These are phyloP conservation scores for Nephrotoma flavescens DNA, from an alignment of 2,888 invertebrate genomes.

Conservation along the genomic window DNA sequence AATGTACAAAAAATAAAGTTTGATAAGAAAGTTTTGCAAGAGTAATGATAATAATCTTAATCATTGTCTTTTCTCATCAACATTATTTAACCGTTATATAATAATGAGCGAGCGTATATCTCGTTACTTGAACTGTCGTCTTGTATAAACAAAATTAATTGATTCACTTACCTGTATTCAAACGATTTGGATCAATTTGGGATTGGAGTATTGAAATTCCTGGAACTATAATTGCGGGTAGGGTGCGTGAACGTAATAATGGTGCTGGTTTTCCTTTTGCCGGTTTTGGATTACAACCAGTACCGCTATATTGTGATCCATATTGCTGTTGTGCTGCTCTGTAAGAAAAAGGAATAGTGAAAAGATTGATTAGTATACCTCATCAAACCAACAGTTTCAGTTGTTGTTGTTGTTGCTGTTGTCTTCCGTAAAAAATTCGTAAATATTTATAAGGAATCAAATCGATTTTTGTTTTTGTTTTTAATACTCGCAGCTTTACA, in stretches of 20 bases:
- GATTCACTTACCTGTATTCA: constrained; percentile 33
- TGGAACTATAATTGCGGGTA: constrained; percentile 78
- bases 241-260: constrained; percentile 65
- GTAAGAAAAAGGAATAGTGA: constrained; percentile 11
- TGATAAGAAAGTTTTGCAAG: not conserved
- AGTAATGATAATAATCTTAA: not conserved
- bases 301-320: constrained; percentile 36
- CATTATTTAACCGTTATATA: not conserved
- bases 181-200: constrained; percentile 54
- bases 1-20: not conserved
- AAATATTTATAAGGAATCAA: no score
- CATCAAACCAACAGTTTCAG: no score
- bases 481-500: no score
- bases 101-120: not conserved
- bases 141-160: not conserved
- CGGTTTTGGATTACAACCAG: constrained; percentile 24
- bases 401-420: no score
- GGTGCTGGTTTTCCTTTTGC: constrained; percentile 46
- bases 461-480: no score
- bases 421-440: no score
- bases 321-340: constrained; percentile 40
- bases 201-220: constrained; percentile 70
- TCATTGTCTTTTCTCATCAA: not conserved
- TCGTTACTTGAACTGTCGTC: not conserved
- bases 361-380: not conserved